Evolutionary conservation across 1,140 invertebrate genomes (phyloP).

Genomic region (Tetraneura akinire): DNA sequence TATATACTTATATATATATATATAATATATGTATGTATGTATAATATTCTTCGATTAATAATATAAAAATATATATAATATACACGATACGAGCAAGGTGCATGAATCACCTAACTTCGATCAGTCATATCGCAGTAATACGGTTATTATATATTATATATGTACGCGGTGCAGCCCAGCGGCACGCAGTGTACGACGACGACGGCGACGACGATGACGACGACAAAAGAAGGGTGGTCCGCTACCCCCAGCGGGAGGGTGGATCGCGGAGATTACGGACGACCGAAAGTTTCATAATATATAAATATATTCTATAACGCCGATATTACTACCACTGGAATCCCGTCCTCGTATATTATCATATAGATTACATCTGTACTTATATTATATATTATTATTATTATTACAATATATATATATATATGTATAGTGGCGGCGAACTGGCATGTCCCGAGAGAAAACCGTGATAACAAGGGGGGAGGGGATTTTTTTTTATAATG

Average conservation of each 20-base stretch:
- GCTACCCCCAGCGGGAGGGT: constrained; percentile 10
- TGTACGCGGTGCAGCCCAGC: no score
- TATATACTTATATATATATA: no score
- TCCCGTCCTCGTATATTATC: constrained; percentile 34
- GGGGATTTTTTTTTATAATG: neutral
- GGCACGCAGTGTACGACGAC: neutral
- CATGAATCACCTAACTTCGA: constrained; percentile 45
- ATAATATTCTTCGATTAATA: constrained; percentile 46
- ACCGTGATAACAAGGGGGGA: neutral
- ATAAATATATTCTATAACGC: neutral
- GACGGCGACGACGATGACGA: neutral
- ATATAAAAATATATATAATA: no score
- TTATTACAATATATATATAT: no score
- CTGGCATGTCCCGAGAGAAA: constrained; percentile 1
- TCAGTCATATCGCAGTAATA: constrained; percentile 30
- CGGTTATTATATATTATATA: no score
- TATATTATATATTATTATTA: no score
- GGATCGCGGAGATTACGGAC: neutral
- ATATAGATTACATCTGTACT: constrained; percentile 35
- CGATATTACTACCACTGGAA: constrained; percentile 15
- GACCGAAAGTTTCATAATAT: constrained; percentile 32
- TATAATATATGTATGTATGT: neutral
- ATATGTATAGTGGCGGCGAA: neutral
- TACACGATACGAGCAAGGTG: constrained; percentile 29
- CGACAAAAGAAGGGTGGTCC: neutral